Evolutionary conservation across 2,113 vertebrate species (phyloP).

Genomic region (Salminus brasiliensis): DNA sequence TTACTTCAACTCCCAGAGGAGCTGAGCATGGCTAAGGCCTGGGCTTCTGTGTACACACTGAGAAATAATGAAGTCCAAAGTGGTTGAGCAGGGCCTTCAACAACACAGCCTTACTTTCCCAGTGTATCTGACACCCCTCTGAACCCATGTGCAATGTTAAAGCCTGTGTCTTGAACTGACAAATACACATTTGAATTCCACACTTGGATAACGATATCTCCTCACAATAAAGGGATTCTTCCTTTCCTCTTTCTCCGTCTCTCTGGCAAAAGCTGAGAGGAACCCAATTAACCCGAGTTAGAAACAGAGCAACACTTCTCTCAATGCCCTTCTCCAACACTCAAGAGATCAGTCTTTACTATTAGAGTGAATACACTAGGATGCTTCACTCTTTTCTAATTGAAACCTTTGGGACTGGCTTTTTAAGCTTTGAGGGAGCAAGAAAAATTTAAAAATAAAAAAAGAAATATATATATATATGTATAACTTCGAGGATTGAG

Average conservation of each 20-base stretch:
- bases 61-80: constrained; percentile 54
- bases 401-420: constrained; percentile 77
- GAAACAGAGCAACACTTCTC: constrained; percentile 67
- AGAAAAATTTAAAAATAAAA: too few relatives aligned
- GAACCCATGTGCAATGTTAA: constrained; percentile 26
- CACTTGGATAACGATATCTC: constrained; percentile 61
- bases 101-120: constrained; percentile 5
- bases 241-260: constrained; percentile 27
- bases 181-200: constrained; percentile 57
- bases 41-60: constrained; percentile 39
- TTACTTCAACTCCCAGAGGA: constrained; percentile 49
- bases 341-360: constrained; percentile 72
- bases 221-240: constrained; percentile 56
- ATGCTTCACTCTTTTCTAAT: constrained; percentile 75
- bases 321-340: constrained; percentile 65
- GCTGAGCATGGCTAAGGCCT: constrained; percentile 15
- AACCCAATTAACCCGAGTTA: constrained; percentile 78
- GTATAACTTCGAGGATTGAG: constrained; percentile 66
- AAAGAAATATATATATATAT: too few relatives aligned
- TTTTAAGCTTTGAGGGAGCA: constrained; percentile 60
- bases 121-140: constrained; percentile 17
- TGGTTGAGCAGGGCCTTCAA: constrained; percentile 42
- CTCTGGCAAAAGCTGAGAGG: constrained; percentile 68
- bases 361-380: constrained; percentile 72
- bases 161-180: constrained; percentile 40